phyloP scores from a whole-genome alignment of 2,113 vertebrate species.

The Plecturocebus donacophilus region DNA sequence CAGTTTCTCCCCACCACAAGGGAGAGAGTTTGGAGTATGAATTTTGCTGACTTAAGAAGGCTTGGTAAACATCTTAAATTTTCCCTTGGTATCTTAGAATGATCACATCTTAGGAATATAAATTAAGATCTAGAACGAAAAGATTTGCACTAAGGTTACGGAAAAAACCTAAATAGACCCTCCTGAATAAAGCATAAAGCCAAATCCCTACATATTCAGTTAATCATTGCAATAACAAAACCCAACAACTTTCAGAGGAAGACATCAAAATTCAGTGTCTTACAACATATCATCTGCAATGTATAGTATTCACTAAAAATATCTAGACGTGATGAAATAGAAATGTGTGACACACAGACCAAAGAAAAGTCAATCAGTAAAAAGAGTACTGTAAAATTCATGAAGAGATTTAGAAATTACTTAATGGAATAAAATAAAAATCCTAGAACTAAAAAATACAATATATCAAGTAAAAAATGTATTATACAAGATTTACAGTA shows the following conservation, averaged over 20 bases:
- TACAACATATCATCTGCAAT: neutral
- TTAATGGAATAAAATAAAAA: constrained; percentile 34
- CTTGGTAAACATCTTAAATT: neutral
- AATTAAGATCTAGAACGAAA: neutral
- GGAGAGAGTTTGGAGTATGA: neutral
- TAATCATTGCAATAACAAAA: neutral
- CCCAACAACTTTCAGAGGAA: neutral
- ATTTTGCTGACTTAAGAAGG: neutral
- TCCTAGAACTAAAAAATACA: neutral
- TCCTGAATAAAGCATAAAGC: neutral
- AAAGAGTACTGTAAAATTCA: neutral
- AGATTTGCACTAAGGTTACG: neutral
- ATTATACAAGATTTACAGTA: neutral
- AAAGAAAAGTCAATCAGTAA: constrained; percentile 20
- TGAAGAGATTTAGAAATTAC: neutral
- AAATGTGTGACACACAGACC: neutral
- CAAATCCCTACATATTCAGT: neutral
- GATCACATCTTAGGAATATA: neutral
- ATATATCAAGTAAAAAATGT: neutral
- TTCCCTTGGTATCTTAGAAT: neutral
- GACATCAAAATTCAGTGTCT: neutral
- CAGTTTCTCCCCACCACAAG: neutral
- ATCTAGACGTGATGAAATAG: neutral
- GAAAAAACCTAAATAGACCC: neutral
- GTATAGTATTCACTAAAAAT: neutral